Percentiles rank a stretch among this genome's conserved stretches.
Evolutionary conservation across 2,113 vertebrate genomes (phyloP).

Genomic region (Rhombomys opimus): DNA sequence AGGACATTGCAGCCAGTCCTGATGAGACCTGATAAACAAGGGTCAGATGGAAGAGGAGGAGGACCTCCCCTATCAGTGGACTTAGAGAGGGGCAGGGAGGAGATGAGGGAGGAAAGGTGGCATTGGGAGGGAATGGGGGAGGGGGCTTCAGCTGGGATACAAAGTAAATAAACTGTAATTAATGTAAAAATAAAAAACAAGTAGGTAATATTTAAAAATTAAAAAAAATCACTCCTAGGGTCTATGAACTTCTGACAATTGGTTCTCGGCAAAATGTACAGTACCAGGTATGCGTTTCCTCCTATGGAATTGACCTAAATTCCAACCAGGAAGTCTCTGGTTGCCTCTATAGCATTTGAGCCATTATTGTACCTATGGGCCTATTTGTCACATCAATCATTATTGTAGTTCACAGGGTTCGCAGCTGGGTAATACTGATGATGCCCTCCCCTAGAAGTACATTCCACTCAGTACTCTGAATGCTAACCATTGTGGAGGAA

Average conservation of each 20-base stretch:
- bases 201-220: too few species aligned
- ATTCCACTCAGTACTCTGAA: not conserved
- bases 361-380: too few species aligned
- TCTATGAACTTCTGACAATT: not conserved
- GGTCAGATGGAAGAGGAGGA: too few species aligned
- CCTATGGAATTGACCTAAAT: not conserved
- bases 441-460: not conserved
- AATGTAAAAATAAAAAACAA: too few species aligned
- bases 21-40: too few species aligned
- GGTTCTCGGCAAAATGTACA: not conserved
- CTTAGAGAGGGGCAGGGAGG: too few species aligned
- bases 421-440: not conserved
- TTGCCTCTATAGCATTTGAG: not conserved
- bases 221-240: not conserved
- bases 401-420: not conserved
- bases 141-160: too few species aligned
- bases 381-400: not conserved
- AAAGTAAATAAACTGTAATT: too few species aligned
- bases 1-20: too few species aligned
- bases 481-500: not conserved
- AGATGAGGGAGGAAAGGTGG: too few species aligned
- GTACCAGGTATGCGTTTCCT: not conserved
- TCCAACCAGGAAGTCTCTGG: not conserved
- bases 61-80: too few species aligned
- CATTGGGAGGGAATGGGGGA: too few species aligned